Evolutionary conservation across 2,113 vertebrate genomes (phyloP).

Genomic region (Hypocryptadius cinnamomeus): DNA sequence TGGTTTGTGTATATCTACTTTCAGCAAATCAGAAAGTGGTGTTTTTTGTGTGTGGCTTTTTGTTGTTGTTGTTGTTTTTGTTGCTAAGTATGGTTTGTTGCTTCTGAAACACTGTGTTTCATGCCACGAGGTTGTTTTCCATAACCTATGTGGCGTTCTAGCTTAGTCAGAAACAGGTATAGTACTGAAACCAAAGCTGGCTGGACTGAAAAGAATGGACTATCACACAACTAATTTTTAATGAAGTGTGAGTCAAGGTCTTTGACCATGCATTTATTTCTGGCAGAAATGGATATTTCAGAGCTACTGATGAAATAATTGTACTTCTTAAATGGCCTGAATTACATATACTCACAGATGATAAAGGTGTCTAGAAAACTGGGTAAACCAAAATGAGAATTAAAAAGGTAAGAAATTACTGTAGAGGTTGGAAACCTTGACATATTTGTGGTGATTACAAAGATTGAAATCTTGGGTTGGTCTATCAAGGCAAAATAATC

Average conservation of each 20-base stretch:
- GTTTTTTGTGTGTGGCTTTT: too few species aligned
- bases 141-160: neutral
- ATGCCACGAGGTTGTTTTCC: neutral
- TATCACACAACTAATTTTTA: neutral
- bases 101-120: neutral
- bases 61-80: neutral
- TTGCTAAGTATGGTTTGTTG: neutral
- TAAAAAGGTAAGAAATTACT: neutral
- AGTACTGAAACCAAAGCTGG: neutral
- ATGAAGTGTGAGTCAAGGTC: neutral
- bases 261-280: neutral
- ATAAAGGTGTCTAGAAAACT: neutral
- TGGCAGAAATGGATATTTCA: neutral
- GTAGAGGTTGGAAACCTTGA: neutral
- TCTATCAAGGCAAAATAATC: neutral
- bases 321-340: neutral
- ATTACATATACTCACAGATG: neutral
- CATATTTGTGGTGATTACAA: neutral
- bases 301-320: neutral
- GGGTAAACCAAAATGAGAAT: neutral
- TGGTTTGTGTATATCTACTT: neutral
- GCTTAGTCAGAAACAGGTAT: neutral
- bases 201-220: neutral
- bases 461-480: neutral
- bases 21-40: neutral